Percentiles rank a stretch among this genome's conserved stretches.
Evolutionary conservation across 2,113 vertebrate genomes (phyloP).

Genomic region (Cephalophus harveyi): DNA sequence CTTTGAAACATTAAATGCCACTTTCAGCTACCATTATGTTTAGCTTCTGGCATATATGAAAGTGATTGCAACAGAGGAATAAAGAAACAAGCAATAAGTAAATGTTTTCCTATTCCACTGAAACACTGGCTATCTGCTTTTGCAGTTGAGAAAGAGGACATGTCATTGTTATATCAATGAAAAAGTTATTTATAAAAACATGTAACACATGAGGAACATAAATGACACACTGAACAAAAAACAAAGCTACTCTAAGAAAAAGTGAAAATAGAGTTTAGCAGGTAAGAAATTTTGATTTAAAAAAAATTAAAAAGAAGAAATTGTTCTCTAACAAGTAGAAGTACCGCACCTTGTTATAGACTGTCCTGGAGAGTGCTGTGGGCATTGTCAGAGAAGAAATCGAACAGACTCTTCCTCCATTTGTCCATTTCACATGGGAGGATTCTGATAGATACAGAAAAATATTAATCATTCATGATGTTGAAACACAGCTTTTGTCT

Average conservation of each 20-base stretch:
- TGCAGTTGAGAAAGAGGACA: background rate
- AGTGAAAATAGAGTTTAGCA: background rate
- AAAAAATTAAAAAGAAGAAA: background rate
- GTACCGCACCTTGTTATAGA: background rate
- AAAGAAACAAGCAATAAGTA: background rate
- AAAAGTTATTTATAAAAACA: background rate
- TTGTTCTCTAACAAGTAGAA: background rate
- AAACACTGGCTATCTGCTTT: background rate
- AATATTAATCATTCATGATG: background rate
- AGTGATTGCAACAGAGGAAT: background rate
- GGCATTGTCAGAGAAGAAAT: background rate
- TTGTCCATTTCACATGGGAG: background rate
- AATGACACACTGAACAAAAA: background rate
- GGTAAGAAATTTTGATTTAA: background rate
- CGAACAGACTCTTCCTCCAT: fast-evolving
- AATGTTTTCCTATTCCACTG: background rate
- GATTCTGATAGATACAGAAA: background rate
- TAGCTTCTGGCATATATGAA: background rate
- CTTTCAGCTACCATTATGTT: background rate
- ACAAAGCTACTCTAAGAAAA: background rate
- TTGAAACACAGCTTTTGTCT: background rate
- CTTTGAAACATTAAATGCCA: background rate
- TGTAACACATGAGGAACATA: background rate
- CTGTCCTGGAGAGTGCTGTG: background rate
- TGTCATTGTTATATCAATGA: background rate